phyloP scores from a whole-genome alignment of 2,888 invertebrate genomes.

The Ophioninae sp. region DNA sequence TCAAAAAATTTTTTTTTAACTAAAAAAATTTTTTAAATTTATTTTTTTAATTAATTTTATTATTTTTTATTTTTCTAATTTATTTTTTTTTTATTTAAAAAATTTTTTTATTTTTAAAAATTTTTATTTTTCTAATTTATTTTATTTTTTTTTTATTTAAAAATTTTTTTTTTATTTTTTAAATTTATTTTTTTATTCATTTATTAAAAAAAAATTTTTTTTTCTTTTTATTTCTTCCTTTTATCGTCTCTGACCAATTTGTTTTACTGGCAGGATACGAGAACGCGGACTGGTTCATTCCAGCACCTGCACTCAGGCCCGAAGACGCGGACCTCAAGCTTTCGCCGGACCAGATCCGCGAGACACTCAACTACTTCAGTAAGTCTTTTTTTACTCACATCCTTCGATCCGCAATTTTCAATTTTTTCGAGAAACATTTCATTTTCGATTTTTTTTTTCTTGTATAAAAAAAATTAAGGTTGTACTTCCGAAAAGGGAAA shows the following conservation, averaged over 20 bases:
- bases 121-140: too few species aligned
- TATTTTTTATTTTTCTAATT: too few species aligned
- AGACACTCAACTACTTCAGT: conserved; percentile 98
- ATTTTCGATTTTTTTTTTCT: neutral
- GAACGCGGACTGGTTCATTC: conserved; percentile 96
- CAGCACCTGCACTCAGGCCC: conserved; percentile 91
- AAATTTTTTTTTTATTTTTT: neutral
- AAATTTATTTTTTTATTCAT: too few species aligned
- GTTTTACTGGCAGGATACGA: conserved; percentile 87
- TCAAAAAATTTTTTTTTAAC: neutral
- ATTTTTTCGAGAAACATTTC: conserved; percentile 8
- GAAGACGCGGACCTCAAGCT: conserved; percentile 89
- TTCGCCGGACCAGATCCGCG: conserved; percentile 96
- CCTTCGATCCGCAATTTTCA: neutral
- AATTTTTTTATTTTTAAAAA: neutral
- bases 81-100: neutral
- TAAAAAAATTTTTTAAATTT: too few species aligned
- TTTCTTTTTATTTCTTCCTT: neutral
- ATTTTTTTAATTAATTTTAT: too few species aligned
- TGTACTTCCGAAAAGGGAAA: too few species aligned
- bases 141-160: too few species aligned
- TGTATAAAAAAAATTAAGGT: too few species aligned
- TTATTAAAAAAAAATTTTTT: neutral
- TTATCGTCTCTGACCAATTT: neutral
- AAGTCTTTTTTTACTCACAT: conserved; percentile 82